Evolutionary conservation across 2,888 invertebrate genomes (phyloP).

Genomic region (Drosophila vallismaia): DNA sequence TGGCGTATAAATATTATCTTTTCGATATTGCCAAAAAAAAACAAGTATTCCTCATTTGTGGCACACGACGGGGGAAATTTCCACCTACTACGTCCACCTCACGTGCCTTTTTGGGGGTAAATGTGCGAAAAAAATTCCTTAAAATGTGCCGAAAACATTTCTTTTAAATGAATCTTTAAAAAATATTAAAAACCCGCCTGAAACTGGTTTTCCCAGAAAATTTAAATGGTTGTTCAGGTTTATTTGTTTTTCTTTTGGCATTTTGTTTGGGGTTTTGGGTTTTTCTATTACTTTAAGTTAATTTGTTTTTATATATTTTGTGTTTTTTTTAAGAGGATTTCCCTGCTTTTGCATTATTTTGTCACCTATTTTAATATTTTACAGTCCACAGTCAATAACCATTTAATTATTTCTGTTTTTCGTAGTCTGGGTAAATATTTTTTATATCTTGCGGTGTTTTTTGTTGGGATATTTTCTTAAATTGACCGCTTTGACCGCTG

Average conservation of each 20-base stretch:
- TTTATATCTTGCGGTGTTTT: constrained; percentile 21
- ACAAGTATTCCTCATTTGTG: constrained; percentile 26
- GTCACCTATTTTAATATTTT: constrained; percentile 13
- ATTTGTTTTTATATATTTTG: constrained; percentile 36
- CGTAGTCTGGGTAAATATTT: constrained; percentile 22
- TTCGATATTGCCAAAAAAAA: constrained; percentile 11
- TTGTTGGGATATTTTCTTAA: constrained; percentile 10
- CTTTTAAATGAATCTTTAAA: constrained; percentile 39
- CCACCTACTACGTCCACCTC: no score
- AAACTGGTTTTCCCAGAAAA: constrained; percentile 65
- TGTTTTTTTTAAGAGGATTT: constrained; percentile 44
- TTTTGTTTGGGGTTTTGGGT: constrained; percentile 39
- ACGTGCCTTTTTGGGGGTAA: constrained; percentile 61
- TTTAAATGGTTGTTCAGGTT: constrained; percentile 21
- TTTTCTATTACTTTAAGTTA: constrained; percentile 55
- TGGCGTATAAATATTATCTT: constrained; percentile 18
- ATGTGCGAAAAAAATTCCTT: constrained; percentile 59
- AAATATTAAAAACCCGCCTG: constrained; percentile 39
- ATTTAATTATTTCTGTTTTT: constrained; percentile 5
- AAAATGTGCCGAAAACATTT: constrained; percentile 64
- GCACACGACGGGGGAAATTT: constrained; percentile 49
- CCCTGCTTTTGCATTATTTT: constrained; percentile 32
- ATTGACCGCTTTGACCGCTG: constrained; percentile 75
- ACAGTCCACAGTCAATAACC: constrained; percentile 4
- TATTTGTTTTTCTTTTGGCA: constrained; percentile 28